These are phyloP conservation scores for Ctenopoma kingsleyae DNA, from an alignment of 2,797 vertebrate genomes.

Conservation along the genomic window DNA sequence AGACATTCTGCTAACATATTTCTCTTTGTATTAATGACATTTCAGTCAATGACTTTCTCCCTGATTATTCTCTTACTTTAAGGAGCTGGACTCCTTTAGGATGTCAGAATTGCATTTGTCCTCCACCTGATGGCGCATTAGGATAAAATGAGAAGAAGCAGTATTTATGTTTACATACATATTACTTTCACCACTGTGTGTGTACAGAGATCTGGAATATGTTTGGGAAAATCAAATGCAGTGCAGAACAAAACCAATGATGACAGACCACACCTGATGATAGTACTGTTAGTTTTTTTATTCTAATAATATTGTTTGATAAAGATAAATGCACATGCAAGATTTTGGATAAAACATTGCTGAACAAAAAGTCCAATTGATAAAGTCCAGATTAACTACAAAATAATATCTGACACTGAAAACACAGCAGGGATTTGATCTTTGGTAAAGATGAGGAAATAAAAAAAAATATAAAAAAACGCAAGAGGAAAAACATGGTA, in stretches of 20 bases:
- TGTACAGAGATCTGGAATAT: neutral
- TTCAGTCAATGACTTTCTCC: too few relatives aligned
- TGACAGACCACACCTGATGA: conserved; percentile 20
- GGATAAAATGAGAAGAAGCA: too few relatives aligned
- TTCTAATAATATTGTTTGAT: conserved; percentile 66
- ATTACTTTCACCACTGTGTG: too few relatives aligned
- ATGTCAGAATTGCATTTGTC: too few relatives aligned
- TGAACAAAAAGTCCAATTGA: conserved; percentile 36
- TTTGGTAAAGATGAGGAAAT: conserved; percentile 73
- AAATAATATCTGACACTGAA: conserved; percentile 36
- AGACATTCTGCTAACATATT: too few relatives aligned
- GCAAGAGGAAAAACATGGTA: conserved; percentile 10
- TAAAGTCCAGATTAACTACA: conserved; percentile 33
- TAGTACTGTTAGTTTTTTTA: conserved; percentile 61
- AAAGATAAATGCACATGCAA: conserved; percentile 80
- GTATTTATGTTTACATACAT: too few relatives aligned
- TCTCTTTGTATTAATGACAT: too few relatives aligned
- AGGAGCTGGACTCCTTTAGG: too few relatives aligned
- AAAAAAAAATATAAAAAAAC: conserved; percentile 27
- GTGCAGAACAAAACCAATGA: neutral
- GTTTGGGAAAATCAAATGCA: neutral
- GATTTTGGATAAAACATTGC: conserved; percentile 61
- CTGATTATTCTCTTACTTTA: too few relatives aligned
- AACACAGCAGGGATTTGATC: conserved; percentile 58
- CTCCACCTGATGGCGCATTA: too few relatives aligned